Base-by-base conservation (phyloP, 1,140 invertebrate genomes). In the Platyura marginata region DNA sequence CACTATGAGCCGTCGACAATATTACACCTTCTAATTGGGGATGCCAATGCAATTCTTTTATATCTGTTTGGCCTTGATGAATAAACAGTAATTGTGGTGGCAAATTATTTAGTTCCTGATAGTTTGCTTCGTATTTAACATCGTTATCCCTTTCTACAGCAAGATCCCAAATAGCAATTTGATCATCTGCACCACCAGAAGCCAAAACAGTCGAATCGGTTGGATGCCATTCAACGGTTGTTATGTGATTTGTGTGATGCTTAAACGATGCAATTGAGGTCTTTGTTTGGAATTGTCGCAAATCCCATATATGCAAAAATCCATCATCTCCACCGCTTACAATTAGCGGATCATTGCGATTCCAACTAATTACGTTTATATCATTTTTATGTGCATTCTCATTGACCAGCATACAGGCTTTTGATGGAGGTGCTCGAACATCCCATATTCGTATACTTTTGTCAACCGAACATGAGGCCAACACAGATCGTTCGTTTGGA, bases 31-130 rank as follows among this genome's bases (percentile, higher is more conserved):
- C 81, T 47, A 96, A 70, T 61, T 99, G 94, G 20, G 79, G 75
- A 68, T 99, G 96, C 95, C 95, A 99, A 58, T 98, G 96, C 13
- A 98, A 62, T 70, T 99, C 96, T 66, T 99, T 99, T 20, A 98
- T 82, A 53, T 98, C 91, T 41, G 79, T 85, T 61, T 98, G 94
- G 40, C 96, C 96, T 71, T 95, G 88, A 66, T 99, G 96, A 49
- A 98, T 92, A 57, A 99, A 99, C 34, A 99, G 65, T 3, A 99
- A 61, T 62, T 98, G 94, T 1, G 92, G 85, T 29, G 95, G 94
- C 23, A 98, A 62, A 53, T 86, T 76, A 62, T 77, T 64, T 11
- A 71, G 22, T 22, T 64, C 59, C 70, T 44, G 74, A 57, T 77
- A 74, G 40, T 80, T 67, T 47, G 64, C 59, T 34, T 65, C 54